Evolutionary conservation across 2,888 invertebrate genomes (phyloP), one percentile per base, ranked within the genome.

Genomic region (Laspeyria flexula): DNA sequence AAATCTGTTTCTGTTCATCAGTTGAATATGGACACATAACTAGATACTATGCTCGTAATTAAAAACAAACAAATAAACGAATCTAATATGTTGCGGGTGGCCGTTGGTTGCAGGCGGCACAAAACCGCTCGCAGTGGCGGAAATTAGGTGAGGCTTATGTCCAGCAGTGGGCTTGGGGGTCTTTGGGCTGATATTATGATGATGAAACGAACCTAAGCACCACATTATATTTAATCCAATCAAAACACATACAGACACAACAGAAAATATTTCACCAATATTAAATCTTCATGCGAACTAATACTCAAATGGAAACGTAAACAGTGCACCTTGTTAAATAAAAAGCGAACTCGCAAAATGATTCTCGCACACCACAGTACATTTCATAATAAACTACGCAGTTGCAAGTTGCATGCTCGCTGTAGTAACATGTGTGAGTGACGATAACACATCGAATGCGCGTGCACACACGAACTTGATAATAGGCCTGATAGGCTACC

Each of bases 361-460:
- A 65, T 73, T 72, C 66, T 67, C 60, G 65, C 64, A 71, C 74
- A 75, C 71, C 70, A 66, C 65, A 67, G 64, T 70, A 73, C 71
- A 73, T 78, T 79, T 80, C 77, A 74, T 72, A 77, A 77, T 76
- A 77, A 81, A 85, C 85, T 86, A 83, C 88, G 88, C 89, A 89
- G 88, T 88, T 83, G 79, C 79, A 84, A 89, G 88, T 88, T 83
- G 79, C 79, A 84, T 78, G 65, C 59, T 74, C 70, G 69, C 66
- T 65, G 72, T 51, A 56, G 71, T 65, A 55, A 53, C 57, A 65
- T 64, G 64, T 78, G 77, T 76, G 68, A 65, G 73, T 61, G 66
- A 69, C 67, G 77, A 72, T 73, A 68, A 65, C 65, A 73, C 75
- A 67, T 65, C 62, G 63, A 67, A 64, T 72, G 73, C 76, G 77